Conservation (phyloP, 2,888 invertebrate species). For the Trissonchulus latispiculum region DNA sequence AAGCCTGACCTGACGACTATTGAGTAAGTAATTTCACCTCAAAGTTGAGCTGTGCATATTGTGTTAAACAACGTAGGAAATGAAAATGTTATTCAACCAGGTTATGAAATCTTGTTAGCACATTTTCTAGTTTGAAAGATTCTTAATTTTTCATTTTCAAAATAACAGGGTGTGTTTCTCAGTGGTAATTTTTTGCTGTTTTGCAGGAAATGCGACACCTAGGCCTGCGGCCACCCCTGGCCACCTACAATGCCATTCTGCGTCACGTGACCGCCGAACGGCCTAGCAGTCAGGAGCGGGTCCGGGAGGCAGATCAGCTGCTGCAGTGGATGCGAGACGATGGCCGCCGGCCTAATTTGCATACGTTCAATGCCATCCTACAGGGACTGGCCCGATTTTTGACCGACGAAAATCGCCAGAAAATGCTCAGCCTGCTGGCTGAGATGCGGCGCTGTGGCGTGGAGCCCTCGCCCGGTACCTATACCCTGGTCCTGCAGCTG, state of each 20-base stretch:
- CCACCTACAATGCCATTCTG: not conserved
- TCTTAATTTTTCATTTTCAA: no score
- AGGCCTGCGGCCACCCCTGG: not conserved
- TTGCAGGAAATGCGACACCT: not conserved
- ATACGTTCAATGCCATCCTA: not conserved
- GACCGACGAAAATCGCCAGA: not conserved
- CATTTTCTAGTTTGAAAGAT: no score
- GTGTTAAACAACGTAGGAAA: no score
- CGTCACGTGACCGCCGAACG: not conserved
- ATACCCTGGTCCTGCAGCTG: not conserved
- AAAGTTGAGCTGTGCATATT: no score
- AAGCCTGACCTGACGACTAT: no score
- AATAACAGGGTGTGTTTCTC: no score
- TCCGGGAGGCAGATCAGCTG: not conserved
- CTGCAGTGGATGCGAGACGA: not conserved
- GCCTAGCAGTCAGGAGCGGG: not conserved
- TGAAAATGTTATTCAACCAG: no score
- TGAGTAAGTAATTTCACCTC: no score
- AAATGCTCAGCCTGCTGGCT: not conserved
- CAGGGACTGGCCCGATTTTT: not conserved
- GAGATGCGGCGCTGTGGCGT: conserved; percentile 9
- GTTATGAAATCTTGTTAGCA: no score
- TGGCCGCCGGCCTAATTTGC: not conserved
- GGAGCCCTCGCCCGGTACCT: conserved; percentile 5
- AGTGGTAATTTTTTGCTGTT: no score